Evolutionary conservation across 1,140 invertebrate species (phyloP), one percentile per base, ranked within the genome.

Genomic region (Yoshiicerus persimilis): DNA sequence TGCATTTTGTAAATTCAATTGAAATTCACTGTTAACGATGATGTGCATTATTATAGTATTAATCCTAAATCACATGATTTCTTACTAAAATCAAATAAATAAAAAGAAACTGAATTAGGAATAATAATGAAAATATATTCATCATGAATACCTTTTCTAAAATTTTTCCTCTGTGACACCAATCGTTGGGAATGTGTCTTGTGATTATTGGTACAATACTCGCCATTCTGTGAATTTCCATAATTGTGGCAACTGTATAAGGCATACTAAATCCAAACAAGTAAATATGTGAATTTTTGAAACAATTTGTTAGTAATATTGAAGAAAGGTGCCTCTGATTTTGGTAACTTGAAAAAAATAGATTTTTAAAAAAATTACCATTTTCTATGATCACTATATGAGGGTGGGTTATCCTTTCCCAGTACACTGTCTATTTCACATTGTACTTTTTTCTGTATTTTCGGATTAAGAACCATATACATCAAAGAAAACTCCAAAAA

Each of bases 191-290:
- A 10, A 27, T 27, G 4, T 27, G n/a, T 66, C 62, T 1, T 27
- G 62, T 25, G 10, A 66, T 66, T 25, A 27, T 2, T 27, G 88
- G 86, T n/a, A 83, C 75, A 25, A 89, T 77, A n/a, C 34, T 87
- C 4, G 86, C 16, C 11, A 89, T 47, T 84, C 88, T 23, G 34
- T 85, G 87, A 30, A 89, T 47, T 87, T 89, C 89, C 8, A 89
- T 38, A 10, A 89, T 39, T 2, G 86, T 87, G 6, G 89, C 89
- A 34, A 80, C 87, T 10, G 87, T 89, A 32, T 88, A 89, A 9
- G 87, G 84, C 89, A 89, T 89, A 16, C 89, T 89, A 39, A 25
- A 64, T 83, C 23, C 16, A 6, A 64, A 20, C 62, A 70, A 34
- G 23, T 23, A 62, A 41, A 47, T 8, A 8, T 41, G 13, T 41